phyloP scores from a whole-genome alignment of 2,797 vertebrate species.

The Pseudochirops cupreus region DNA sequence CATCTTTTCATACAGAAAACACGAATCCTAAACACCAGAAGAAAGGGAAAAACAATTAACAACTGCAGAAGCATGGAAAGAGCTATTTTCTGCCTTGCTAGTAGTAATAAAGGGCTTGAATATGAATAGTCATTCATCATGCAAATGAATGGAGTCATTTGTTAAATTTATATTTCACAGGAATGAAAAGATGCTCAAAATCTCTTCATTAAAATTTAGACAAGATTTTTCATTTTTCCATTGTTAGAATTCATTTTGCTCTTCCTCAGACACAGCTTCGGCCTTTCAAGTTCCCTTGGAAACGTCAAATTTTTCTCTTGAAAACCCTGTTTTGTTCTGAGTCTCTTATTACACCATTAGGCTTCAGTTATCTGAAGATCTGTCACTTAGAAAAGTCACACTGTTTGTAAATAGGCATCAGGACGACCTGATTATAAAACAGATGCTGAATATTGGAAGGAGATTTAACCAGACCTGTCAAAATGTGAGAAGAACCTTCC shows the following conservation, averaged over 20 bases:
- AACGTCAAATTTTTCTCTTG: conserved; percentile 13
- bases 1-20: conserved; percentile 81
- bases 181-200: conserved; percentile 72
- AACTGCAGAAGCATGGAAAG: conserved; percentile 78
- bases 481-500: not conserved
- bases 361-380: conserved; percentile 39
- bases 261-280: conserved; percentile 63
- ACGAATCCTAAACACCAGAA: conserved; percentile 74
- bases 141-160: conserved; percentile 82
- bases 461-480: not conserved
- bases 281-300: conserved; percentile 7
- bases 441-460: conserved; percentile 2
- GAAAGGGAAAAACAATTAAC: conserved; percentile 80
- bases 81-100: conserved; percentile 81
- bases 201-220: conserved; percentile 78
- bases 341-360: conserved; percentile 31
- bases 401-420: conserved; percentile 36
- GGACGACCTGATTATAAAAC: conserved; percentile 31
- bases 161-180: conserved; percentile 78
- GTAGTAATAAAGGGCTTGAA: conserved; percentile 82
- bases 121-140: conserved; percentile 84
- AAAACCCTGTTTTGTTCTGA: conserved; percentile 24
- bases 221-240: conserved; percentile 40
- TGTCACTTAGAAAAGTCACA: conserved; percentile 52
- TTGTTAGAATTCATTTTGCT: conserved; percentile 55